These are phyloP conservation scores for Sinocyclocheilus anshuiensis DNA, from an alignment of 2,113 vertebrate genomes.

Conservation along the genomic window DNA sequence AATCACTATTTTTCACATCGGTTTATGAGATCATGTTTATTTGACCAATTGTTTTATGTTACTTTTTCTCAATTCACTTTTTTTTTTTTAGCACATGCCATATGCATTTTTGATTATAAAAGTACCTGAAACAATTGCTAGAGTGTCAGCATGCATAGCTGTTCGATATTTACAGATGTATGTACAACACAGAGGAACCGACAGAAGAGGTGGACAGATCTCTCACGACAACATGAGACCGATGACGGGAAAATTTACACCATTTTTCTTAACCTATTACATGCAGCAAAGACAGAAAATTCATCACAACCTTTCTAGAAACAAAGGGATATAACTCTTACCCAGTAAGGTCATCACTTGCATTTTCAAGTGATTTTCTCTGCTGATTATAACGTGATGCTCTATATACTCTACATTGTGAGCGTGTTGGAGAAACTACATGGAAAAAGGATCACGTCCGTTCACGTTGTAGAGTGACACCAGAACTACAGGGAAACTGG, in stretches of 20 bases:
- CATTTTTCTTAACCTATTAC: background rate
- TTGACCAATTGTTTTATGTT: conserved; percentile 71
- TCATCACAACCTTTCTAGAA: conserved; percentile 29
- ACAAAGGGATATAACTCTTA: conserved; percentile 19
- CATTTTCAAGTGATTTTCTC: conserved; percentile 25
- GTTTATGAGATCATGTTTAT: conserved; percentile 72
- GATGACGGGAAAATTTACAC: conserved; percentile 42
- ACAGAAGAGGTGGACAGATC: conserved; percentile 63
- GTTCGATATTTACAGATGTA: conserved; percentile 88
- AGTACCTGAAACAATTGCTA: conserved; percentile 98
- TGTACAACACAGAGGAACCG: conserved; percentile 85
- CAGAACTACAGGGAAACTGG: conserved; percentile 13
- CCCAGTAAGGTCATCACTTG: conserved; percentile 4
- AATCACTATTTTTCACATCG: conserved; percentile 47
- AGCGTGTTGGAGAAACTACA: conserved; percentile 13
- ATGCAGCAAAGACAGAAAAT: conserved; percentile 36
- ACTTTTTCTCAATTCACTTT: conserved; percentile 73
- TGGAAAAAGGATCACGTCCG: background rate
- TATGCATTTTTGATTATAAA: conserved; percentile 92
- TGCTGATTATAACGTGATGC: conserved; percentile 16
- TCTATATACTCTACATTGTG: conserved; percentile 20
- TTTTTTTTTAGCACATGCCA: conserved; percentile 88
- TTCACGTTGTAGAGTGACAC: background rate
- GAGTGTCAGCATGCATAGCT: conserved; percentile 94
- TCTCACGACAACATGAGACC: conserved; percentile 62